Evolutionary conservation across 1,140 invertebrate species (phyloP).

Genomic region (Papilio helenus): DNA sequence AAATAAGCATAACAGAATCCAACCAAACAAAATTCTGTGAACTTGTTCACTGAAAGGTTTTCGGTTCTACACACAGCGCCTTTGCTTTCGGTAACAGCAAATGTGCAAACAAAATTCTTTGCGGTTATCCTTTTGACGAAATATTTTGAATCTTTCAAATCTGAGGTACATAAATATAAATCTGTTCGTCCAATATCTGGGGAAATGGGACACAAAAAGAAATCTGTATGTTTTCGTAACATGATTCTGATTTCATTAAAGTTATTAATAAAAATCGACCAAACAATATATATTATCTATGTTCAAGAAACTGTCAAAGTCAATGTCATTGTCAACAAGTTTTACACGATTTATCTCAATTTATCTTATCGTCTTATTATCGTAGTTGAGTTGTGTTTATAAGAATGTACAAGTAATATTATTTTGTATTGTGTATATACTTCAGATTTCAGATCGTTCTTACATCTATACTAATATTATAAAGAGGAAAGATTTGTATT

Average conservation of each 20-base stretch:
- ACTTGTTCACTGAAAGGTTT: neutral
- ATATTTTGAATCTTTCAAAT: neutral
- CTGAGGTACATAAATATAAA: neutral
- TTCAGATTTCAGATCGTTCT: neutral
- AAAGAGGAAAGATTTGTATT: too few species aligned
- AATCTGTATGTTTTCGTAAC: too few species aligned
- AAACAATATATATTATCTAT: neutral
- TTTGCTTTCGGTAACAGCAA: neutral
- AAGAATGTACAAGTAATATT: neutral
- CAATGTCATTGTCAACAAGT: neutral
- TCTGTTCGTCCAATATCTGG: neutral
- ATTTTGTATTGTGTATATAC: neutral
- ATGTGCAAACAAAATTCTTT: neutral
- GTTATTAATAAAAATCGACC: neutral
- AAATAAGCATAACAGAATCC: neutral
- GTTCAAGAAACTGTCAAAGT: neutral
- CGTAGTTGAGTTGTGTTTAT: neutral
- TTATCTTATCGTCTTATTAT: slow-evolving; percentile 2
- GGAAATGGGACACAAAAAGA: neutral
- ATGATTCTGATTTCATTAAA: neutral
- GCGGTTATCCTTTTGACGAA: neutral
- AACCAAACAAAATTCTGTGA: too few species aligned
- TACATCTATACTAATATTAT: too few species aligned
- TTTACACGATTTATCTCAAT: neutral
- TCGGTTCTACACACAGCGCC: neutral